Percentiles rank a stretch among this genome's conserved stretches.
phyloP scores from a whole-genome alignment of 2,888 invertebrate genomes.

The Pyrrhia umbra region DNA sequence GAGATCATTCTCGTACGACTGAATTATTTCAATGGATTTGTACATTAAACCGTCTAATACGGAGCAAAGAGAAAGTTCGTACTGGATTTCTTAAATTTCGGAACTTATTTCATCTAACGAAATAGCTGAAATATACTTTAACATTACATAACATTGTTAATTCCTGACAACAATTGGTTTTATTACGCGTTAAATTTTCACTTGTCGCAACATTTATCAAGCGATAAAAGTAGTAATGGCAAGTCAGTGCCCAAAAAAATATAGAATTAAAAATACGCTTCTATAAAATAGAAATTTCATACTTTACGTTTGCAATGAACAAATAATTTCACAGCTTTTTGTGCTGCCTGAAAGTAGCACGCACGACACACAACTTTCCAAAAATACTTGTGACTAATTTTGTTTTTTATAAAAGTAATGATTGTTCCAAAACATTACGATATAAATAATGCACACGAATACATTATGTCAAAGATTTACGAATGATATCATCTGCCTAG shows the following conservation, averaged over 20 bases:
- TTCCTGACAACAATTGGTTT: neutral
- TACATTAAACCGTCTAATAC: neutral
- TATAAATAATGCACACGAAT: neutral
- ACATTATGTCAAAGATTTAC: neutral
- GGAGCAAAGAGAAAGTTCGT: neutral
- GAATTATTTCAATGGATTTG: neutral
- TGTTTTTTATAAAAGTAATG: neutral
- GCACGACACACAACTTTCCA: conserved; percentile 36
- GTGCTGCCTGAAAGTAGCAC: conserved; percentile 18
- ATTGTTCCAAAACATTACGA: neutral
- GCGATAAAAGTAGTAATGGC: neutral
- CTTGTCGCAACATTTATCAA: neutral
- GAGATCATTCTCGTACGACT: neutral
- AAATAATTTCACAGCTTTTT: conserved; percentile 36
- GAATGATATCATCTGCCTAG: too few species aligned
- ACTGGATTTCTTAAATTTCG: neutral
- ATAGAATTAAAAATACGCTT: conserved; percentile 13
- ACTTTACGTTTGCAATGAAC: conserved; percentile 10
- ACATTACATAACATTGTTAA: neutral
- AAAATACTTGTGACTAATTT: conserved; percentile 25
- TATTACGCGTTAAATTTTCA: neutral
- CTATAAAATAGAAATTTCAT: conserved; percentile 26
- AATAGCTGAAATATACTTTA: neutral
- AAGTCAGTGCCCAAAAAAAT: conserved; percentile 6
- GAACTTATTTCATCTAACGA: neutral